Conservation (phyloP, 2,888 invertebrate species). For the Gastracanthus pulcherrimus region DNA sequence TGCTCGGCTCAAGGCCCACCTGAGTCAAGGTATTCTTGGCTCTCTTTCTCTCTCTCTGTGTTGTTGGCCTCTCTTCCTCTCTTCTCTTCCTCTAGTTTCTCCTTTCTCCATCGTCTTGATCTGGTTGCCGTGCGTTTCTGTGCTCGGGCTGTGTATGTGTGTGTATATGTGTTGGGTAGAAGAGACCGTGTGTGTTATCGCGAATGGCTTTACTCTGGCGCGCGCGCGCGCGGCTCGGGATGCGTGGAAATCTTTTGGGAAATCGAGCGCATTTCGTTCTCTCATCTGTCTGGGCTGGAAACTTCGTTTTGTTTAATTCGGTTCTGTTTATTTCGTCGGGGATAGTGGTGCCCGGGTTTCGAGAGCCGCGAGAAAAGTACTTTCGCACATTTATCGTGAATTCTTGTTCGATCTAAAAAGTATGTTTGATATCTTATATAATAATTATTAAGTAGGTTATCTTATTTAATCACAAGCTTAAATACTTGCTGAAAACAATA, state of each 20-base stretch:
- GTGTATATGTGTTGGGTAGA: too few species aligned
- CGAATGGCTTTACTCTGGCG: not conserved
- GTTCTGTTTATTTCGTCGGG: conserved; percentile 13
- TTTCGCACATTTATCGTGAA: not conserved
- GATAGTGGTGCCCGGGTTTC: not conserved
- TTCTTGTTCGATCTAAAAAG: too few species aligned
- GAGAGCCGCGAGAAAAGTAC: not conserved
- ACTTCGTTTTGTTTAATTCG: conserved; percentile 30
- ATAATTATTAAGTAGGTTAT: too few species aligned
- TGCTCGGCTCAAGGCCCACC: conserved; percentile 34
- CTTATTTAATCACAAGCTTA: too few species aligned
- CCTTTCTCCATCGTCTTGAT: conserved; percentile 1
- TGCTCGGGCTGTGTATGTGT: not conserved
- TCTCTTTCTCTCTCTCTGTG: not conserved
- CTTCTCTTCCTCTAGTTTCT: not conserved
- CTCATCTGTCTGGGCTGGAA: not conserved
- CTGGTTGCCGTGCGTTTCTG: not conserved
- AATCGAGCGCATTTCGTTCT: conserved; percentile 41
- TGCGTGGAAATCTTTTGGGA: conserved; percentile 49
- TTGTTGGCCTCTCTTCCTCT: not conserved
- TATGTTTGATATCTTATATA: too few species aligned
- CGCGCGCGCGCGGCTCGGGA: too few species aligned
- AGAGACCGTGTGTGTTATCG: conserved; percentile 34
- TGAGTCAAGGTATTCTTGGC: conserved; percentile 43
- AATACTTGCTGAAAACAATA: too few species aligned